Percentiles rank a stretch among this genome's conserved stretches.
Conservation (phyloP, 2,888 invertebrate species). For the Holacanthella duospinosa region DNA sequence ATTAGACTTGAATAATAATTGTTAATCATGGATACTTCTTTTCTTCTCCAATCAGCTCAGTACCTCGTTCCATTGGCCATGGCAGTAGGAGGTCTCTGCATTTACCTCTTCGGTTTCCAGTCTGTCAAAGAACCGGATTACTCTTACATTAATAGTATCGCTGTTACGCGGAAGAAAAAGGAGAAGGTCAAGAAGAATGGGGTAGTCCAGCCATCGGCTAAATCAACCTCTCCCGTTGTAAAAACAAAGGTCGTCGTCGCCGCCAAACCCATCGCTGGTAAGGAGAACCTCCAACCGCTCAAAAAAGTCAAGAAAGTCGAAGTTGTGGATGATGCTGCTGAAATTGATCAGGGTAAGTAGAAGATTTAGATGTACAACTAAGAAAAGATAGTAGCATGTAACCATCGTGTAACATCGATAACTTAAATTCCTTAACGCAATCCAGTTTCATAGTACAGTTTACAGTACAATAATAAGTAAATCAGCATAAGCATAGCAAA, state of each 20-base stretch:
- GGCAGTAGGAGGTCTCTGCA: background rate
- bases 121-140: conserved; percentile 1
- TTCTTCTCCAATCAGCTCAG: background rate
- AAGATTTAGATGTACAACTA: background rate
- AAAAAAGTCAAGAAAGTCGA: background rate
- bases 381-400: background rate
- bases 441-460: too few relatives aligned
- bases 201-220: background rate
- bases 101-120: background rate
- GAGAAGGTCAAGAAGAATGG: background rate
- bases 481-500: too few relatives aligned
- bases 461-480: too few relatives aligned
- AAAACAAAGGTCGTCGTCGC: background rate
- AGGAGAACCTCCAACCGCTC: background rate
- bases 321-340: background rate
- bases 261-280: background rate
- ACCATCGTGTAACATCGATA: too few relatives aligned
- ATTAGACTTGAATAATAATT: too few relatives aligned
- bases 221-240: background rate
- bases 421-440: background rate
- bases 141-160: background rate
- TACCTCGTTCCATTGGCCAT: background rate
- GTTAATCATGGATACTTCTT: background rate
- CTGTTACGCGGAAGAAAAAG: background rate
- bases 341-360: background rate